Conservation (phyloP, 2,888 invertebrate species). For the Nasonia oneida region DNA sequence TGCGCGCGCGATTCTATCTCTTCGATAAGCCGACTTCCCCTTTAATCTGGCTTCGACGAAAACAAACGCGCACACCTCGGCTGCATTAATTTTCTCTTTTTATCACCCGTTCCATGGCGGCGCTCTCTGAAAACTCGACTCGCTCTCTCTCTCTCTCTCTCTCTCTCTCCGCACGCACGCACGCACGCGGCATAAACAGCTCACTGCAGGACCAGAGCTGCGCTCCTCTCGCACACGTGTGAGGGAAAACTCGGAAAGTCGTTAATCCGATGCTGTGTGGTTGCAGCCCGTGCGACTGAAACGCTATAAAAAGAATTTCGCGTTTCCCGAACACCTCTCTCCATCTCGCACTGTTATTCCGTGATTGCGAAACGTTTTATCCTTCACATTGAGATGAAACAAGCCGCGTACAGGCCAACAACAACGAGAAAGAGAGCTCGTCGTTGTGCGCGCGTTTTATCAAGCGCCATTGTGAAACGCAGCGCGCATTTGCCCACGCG, state of each 20-base stretch:
- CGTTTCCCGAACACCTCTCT: neutral
- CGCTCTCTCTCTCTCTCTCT: neutral
- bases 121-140: neutral
- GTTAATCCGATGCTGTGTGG: neutral
- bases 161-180: neutral
- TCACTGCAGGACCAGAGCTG: neutral
- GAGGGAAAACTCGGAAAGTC: neutral
- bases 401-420: neutral
- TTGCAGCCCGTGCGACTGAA: no score
- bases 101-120: neutral
- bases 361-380: slow-evolving; percentile 1
- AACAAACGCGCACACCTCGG: neutral
- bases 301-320: neutral
- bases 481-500: neutral
- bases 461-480: slow-evolving; percentile 31
- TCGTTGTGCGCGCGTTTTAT: neutral
- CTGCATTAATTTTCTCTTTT: neutral
- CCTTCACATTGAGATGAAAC: slow-evolving; percentile 8
- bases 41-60: neutral
- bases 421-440: neutral
- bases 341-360: neutral
- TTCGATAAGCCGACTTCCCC: neutral
- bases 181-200: neutral
- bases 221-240: neutral
- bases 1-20: neutral